phyloP scores from a whole-genome alignment of 2,888 invertebrate species.

The Asteroscopus sphinx region DNA sequence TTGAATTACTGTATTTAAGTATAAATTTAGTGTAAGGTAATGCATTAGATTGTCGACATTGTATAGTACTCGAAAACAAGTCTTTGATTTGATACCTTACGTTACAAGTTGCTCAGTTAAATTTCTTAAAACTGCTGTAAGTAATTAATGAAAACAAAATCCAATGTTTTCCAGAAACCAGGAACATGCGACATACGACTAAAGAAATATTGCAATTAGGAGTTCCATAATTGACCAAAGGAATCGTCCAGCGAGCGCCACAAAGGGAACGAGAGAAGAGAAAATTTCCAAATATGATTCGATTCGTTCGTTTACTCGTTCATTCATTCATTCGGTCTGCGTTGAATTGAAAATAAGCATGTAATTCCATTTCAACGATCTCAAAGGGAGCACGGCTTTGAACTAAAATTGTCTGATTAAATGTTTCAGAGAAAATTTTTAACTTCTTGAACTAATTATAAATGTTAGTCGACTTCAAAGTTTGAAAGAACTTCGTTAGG shows the following conservation, averaged over 20 bases:
- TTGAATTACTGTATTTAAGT: no score
- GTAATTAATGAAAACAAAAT: no score
- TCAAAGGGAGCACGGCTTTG: constrained; percentile 57
- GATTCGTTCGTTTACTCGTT: constrained; percentile 58
- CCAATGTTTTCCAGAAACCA: no score
- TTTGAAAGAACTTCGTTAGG: constrained; percentile 20
- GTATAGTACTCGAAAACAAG: no score
- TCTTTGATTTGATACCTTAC: no score
- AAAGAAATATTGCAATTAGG: constrained; percentile 17
- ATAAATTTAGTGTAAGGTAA: no score
- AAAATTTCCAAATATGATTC: constrained; percentile 59
- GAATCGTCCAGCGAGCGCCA: constrained; percentile 21
- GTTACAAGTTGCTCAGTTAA: no score
- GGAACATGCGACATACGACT: not conserved
- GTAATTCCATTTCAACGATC: constrained; percentile 62
- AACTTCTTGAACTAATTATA: constrained; percentile 51
- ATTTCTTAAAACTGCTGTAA: no score
- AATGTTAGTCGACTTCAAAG: constrained; percentile 28
- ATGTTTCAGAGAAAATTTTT: constrained; percentile 50
- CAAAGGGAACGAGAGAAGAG: constrained; percentile 44
- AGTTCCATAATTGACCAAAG: constrained; percentile 38
- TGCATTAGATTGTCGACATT: not conserved
- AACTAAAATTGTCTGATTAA: constrained; percentile 39
- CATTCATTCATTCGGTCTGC: constrained; percentile 55
- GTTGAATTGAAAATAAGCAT: constrained; percentile 59